These are phyloP conservation scores for Simalia tracyae DNA, from an alignment of 2,797 vertebrate genomes.

Conservation along the genomic window DNA sequence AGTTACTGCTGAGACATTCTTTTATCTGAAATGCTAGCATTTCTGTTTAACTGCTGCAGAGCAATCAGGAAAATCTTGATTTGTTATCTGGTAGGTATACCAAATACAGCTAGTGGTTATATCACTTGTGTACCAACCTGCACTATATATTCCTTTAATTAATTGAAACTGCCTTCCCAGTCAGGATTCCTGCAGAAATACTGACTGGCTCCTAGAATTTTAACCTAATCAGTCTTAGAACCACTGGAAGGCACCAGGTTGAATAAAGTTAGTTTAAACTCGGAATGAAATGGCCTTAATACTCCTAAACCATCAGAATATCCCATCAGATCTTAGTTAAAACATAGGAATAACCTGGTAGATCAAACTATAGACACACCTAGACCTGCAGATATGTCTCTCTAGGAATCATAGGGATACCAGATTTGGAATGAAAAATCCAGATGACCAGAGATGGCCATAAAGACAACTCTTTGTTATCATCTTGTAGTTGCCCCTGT, in stretches of 20 bases:
- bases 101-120: not conserved
- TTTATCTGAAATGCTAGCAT: not conserved
- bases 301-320: not conserved
- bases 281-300: not conserved
- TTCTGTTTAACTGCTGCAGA: not conserved
- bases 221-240: not conserved
- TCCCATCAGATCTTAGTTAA: not conserved
- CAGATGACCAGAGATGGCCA: not conserved
- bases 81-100: not conserved
- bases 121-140: not conserved
- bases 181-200: not conserved
- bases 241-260: not conserved
- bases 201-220: not conserved
- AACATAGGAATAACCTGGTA: not conserved
- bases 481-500: not conserved
- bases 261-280: not conserved
- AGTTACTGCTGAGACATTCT: not conserved
- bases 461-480: not conserved
- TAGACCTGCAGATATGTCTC: not conserved
- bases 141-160: not conserved
- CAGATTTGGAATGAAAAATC: not conserved
- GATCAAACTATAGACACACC: not conserved
- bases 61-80: not conserved
- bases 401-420: not conserved
- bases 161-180: not conserved